Evolutionary conservation across 2,888 invertebrate genomes (phyloP).

Genomic region (Tiphia femorata): DNA sequence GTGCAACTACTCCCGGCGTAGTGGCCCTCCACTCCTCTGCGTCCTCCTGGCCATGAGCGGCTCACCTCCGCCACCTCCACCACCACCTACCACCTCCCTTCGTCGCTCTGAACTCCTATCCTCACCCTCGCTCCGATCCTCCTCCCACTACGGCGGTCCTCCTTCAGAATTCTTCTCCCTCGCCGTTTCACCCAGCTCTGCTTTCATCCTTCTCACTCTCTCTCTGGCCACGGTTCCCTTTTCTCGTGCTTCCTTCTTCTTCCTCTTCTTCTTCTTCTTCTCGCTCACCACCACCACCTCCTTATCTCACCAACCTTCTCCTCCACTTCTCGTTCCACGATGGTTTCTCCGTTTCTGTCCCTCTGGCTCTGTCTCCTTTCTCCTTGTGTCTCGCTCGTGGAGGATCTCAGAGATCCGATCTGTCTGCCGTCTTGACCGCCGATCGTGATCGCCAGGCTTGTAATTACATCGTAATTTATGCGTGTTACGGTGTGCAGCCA

Average conservation of each 20-base stretch:
- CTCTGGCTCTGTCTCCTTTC: slow-evolving; percentile 12
- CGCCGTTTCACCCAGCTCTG: not conserved
- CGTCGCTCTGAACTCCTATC: not conserved
- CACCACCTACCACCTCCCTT: not conserved
- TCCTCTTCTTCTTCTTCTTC: not conserved
- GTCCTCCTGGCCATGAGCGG: not conserved
- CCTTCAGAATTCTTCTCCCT: not conserved
- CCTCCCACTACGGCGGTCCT: not conserved
- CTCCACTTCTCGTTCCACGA: not conserved
- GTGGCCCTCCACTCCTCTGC: no score
- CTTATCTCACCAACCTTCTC: not conserved
- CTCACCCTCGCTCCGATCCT: not conserved
- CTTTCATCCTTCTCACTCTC: not conserved
- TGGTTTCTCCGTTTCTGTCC: no score
- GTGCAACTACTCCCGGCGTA: slow-evolving; percentile 15
- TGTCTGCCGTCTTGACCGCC: slow-evolving; percentile 54
- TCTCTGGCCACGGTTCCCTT: not conserved
- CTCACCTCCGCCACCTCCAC: not conserved
- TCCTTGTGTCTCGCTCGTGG: slow-evolving; percentile 9
- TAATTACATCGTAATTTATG: slow-evolving; percentile 68
- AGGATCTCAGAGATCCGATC: slow-evolving; percentile 56
- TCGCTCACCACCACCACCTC: not conserved
- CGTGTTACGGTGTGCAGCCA: slow-evolving; percentile 61
- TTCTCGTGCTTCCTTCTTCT: not conserved
- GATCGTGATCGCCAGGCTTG: slow-evolving; percentile 64